phyloP scores from a whole-genome alignment of 2,888 invertebrate genomes.

The Euzophera pinguis region DNA sequence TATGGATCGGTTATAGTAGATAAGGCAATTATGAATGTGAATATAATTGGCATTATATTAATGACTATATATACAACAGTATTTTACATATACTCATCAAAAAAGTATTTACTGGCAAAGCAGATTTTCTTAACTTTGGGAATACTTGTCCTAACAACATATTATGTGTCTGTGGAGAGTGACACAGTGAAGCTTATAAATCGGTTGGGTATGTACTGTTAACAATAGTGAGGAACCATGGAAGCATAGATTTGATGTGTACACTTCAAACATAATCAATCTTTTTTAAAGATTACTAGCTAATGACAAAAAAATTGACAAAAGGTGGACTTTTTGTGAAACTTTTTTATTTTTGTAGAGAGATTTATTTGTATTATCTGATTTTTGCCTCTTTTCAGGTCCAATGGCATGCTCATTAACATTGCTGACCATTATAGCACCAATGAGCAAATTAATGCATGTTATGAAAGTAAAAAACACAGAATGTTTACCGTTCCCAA shows the following conservation, averaged over 20 bases:
- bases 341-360: too few species aligned
- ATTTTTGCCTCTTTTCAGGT: conserved; percentile 50
- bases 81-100: conserved; percentile 86
- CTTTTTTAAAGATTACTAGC: too few species aligned
- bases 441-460: conserved; percentile 88
- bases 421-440: conserved; percentile 89
- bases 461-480: conserved; percentile 89
- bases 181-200: conserved; percentile 74
- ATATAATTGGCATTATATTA: conserved; percentile 85
- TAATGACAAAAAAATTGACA: too few species aligned
- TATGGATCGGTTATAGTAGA: conserved; percentile 89
- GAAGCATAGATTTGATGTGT: too few species aligned
- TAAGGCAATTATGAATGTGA: conserved; percentile 85
- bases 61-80: conserved; percentile 85
- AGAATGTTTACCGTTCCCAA: conserved; percentile 92
- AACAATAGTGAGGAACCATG: too few species aligned
- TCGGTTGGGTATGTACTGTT: conserved; percentile 81
- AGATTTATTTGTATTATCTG: neutral
- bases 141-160: conserved; percentile 75
- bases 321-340: too few species aligned
- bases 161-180: conserved; percentile 79
- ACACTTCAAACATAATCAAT: too few species aligned
- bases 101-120: conserved; percentile 82
- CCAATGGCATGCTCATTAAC: conserved; percentile 86
- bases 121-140: conserved; percentile 78